A percentile compares a stretch with the other conserved stretches of the same genome.
These are phyloP conservation scores for Drosophila obscura DNA, from an alignment of 1,140 invertebrate species.

Conservation along the genomic window DNA sequence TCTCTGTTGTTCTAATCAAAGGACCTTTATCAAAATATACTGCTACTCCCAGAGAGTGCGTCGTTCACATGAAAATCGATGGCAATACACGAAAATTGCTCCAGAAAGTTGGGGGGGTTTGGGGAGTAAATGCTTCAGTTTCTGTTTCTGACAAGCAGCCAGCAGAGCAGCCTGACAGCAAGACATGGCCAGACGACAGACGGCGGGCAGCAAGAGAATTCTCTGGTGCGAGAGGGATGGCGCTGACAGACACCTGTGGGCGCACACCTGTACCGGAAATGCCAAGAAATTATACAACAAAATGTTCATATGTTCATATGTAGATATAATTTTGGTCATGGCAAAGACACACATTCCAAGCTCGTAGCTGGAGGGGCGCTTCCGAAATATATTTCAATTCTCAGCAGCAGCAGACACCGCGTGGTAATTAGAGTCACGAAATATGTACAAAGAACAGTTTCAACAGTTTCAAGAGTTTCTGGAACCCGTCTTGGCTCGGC, in stretches of 20 bases:
- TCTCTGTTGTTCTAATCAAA: too few species aligned
- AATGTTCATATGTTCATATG: too few species aligned
- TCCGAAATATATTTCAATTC: too few species aligned
- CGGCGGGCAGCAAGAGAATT: conserved; percentile 8
- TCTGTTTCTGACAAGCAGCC: conserved; percentile 6
- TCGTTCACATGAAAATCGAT: conserved; percentile 38
- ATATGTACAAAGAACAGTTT: neutral
- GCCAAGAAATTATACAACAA: too few species aligned
- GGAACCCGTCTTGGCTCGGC: conserved; percentile 12
- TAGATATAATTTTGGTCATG: too few species aligned
- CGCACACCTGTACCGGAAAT: too few species aligned
- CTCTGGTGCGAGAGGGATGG: neutral
- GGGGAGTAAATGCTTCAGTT: conserved; percentile 1
- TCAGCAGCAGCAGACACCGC: too few species aligned
- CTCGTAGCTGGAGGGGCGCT: too few species aligned
- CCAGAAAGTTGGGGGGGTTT: neutral
- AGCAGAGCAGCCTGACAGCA: conserved; percentile 1
- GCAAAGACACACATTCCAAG: too few species aligned
- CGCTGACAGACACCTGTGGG: too few species aligned
- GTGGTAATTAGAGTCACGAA: conserved; percentile 31
- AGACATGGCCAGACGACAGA: neutral
- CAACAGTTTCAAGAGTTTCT: conserved; percentile 4
- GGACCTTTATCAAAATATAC: too few species aligned
- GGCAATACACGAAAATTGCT: conserved; percentile 1
- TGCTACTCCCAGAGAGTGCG: too few species aligned